Evolutionary conservation across 2,888 invertebrate genomes (phyloP).

Genomic region (Isoperla grammatica): DNA sequence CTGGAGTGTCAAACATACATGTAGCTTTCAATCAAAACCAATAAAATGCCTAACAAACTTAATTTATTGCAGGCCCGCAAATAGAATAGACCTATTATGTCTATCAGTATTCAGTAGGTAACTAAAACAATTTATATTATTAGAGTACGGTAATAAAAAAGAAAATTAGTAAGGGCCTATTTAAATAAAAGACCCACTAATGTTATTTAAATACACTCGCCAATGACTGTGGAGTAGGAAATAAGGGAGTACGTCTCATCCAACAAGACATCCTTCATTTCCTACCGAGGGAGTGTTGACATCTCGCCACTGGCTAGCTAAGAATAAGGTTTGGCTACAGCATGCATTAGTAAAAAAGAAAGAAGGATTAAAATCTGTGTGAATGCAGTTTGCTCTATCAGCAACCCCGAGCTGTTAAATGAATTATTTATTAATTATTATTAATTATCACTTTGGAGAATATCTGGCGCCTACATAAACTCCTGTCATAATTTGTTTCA

Average conservation of each 20-base stretch:
- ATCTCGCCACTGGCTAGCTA: constrained; percentile 4
- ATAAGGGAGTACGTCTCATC: neutral
- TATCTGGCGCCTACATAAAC: constrained; percentile 22
- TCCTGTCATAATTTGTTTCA: constrained; percentile 16
- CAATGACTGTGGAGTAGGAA: constrained; percentile 1
- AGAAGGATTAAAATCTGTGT: constrained; percentile 10
- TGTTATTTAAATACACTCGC: constrained; percentile 1
- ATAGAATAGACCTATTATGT: neutral
- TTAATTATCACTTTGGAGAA: constrained; percentile 2
- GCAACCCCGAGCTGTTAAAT: constrained; percentile 23
- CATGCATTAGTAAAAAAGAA: constrained; percentile 14
- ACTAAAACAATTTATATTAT: neutral
- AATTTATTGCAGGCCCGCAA: neutral
- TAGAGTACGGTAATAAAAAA: neutral
- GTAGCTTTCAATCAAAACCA: constrained; percentile 27
- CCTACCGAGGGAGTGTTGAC: constrained; percentile 8
- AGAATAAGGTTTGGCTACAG: constrained; percentile 10
- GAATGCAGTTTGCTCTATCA: constrained; percentile 13
- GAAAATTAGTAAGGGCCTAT: no score
- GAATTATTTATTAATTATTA: neutral
- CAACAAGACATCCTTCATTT: constrained; percentile 8
- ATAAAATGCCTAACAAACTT: constrained; percentile 19
- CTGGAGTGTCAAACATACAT: constrained; percentile 54
- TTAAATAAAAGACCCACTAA: no score
- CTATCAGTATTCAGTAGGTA: no score